Conservation (phyloP, 1,140 invertebrate genomes). For the Littorina saxatilis region DNA sequence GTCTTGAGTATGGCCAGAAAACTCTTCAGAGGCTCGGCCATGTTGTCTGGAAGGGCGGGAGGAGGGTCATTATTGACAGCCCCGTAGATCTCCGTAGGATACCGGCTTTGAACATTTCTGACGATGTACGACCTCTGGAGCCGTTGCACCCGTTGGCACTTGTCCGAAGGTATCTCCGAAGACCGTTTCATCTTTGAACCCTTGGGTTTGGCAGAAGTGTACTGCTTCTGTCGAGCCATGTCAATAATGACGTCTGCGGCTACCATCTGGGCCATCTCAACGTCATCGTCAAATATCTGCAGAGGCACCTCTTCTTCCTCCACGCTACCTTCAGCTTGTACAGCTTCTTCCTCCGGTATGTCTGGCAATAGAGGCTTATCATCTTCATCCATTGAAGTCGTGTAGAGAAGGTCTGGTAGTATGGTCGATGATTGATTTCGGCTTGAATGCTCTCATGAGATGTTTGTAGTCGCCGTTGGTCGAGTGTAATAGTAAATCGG, state of each 20-base stretch:
- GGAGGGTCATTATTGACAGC: not conserved
- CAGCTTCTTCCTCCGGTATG: too few species aligned
- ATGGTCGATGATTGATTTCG: not conserved
- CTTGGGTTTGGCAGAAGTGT: not conserved
- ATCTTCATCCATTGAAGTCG: not conserved
- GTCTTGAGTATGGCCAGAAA: not conserved
- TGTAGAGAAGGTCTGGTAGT: not conserved
- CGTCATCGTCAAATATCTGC: too few species aligned
- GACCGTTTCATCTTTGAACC: not conserved
- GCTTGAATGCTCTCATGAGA: conserved; percentile 1
- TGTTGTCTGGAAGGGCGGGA: not conserved
- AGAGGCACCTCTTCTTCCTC: too few species aligned
- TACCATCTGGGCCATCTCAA: too few species aligned
- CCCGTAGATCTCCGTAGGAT: conserved; percentile 21
- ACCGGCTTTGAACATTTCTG: conserved; percentile 14
- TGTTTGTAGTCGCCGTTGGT: not conserved
- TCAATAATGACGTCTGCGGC: too few species aligned
- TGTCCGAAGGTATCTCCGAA: too few species aligned
- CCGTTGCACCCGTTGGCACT: not conserved
- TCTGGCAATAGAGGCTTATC: too few species aligned
- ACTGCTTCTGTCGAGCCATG: too few species aligned
- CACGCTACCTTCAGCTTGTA: not conserved
- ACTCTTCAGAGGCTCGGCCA: not conserved
- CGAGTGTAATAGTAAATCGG: conserved; percentile 22
- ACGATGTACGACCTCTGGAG: conserved; percentile 16